Conservation (phyloP, 2,113 vertebrate species). For the Malaclemys terrapin region DNA sequence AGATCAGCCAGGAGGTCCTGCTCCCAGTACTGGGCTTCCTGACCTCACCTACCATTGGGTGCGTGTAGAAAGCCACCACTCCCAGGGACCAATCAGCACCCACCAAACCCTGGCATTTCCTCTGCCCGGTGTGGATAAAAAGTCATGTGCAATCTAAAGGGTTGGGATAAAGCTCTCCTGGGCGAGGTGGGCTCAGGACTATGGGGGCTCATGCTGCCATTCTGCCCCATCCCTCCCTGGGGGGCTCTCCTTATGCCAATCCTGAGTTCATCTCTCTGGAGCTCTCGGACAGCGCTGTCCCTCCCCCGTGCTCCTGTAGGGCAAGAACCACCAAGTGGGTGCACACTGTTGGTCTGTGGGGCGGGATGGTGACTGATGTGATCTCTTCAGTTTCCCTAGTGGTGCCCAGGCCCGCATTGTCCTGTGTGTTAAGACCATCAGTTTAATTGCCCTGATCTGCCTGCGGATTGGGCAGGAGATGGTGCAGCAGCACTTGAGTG, state of each 20-base stretch:
- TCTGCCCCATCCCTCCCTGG: neutral
- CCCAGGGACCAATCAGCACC: neutral
- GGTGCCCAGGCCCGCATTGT: slow-evolving; percentile 93
- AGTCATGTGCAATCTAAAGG: neutral
- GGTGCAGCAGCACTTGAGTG: slow-evolving; percentile 95
- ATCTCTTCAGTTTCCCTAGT: slow-evolving; percentile 89
- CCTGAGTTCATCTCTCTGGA: neutral
- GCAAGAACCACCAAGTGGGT: neutral
- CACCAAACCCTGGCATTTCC: neutral
- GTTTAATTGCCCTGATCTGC: slow-evolving; percentile 95
- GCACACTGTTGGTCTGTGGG: neutral
- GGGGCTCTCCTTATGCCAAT: neutral
- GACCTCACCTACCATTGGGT: slow-evolving; percentile 90
- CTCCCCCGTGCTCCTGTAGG: neutral
- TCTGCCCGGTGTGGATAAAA: neutral
- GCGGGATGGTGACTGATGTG: neutral
- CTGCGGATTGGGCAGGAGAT: slow-evolving; percentile 96
- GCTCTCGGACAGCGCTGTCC: neutral
- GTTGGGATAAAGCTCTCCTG: neutral
- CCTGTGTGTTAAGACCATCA: slow-evolving; percentile 94
- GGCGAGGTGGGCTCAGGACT: neutral
- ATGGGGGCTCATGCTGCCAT: neutral
- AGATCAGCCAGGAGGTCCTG: slow-evolving; percentile 95
- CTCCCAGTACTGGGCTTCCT: slow-evolving; percentile 93
- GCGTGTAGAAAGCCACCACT: neutral